Evolutionary conservation across 2,797 vertebrate species (phyloP).

Genomic region (Hozukius guyotensis): DNA sequence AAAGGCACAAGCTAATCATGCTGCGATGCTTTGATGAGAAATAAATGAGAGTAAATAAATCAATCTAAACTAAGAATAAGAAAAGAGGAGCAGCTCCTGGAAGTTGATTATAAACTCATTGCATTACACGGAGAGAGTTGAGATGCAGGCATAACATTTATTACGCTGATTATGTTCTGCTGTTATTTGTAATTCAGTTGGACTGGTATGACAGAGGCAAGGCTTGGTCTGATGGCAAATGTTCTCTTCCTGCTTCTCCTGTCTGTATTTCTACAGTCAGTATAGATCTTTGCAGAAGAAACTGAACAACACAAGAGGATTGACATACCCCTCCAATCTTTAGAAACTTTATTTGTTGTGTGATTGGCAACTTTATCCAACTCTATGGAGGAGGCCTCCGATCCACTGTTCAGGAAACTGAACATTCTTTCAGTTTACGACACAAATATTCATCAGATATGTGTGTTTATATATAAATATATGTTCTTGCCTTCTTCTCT

Average conservation of each 20-base stretch:
- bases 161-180: not conserved
- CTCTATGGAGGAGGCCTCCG: too few relatives aligned
- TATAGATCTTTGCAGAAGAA: too few relatives aligned
- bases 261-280: not conserved
- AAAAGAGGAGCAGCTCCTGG: conserved; percentile 12
- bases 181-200: not conserved
- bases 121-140: not conserved
- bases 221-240: not conserved
- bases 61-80: conserved; percentile 18
- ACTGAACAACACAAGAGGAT: too few relatives aligned
- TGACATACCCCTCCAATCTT: too few relatives aligned
- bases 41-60: conserved; percentile 58
- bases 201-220: not conserved
- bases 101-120: conserved; percentile 30
- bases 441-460: too few relatives aligned
- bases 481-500: too few relatives aligned
- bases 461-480: too few relatives aligned
- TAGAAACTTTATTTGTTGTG: too few relatives aligned
- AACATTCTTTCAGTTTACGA: too few relatives aligned
- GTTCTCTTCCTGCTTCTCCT: not conserved
- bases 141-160: not conserved
- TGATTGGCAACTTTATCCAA: too few relatives aligned
- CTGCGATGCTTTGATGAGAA: conserved; percentile 52
- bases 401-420: too few relatives aligned
- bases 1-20: conserved; percentile 37